These are phyloP conservation scores for Montipora efflorescens DNA, from an alignment of 64 coral and sea anemone genomes.

Conservation along the genomic window DNA sequence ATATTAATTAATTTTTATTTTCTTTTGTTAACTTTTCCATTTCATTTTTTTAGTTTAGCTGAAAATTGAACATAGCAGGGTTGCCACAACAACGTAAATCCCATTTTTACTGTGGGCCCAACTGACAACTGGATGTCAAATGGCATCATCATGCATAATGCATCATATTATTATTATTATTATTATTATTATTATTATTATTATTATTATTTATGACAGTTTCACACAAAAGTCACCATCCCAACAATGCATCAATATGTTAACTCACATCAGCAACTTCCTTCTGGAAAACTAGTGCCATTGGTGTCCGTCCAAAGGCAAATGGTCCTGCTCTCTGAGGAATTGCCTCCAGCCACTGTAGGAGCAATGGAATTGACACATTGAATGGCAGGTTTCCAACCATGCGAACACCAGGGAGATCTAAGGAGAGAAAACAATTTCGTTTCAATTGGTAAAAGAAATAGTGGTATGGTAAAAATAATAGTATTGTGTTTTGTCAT, in stretches of 20 bases:
- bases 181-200: too few species aligned
- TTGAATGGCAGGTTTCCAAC: constrained; percentile 94
- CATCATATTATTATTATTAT: too few species aligned
- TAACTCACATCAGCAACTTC: constrained; percentile 94
- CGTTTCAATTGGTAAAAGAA: not conserved
- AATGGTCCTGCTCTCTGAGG: constrained; percentile 88
- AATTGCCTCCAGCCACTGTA: constrained; percentile 96
- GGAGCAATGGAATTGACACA: constrained; percentile 94
- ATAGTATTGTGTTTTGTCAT: not conserved
- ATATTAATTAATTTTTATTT: too few species aligned
- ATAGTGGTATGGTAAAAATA: not conserved
- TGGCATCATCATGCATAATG: too few species aligned
- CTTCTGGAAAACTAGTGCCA: constrained; percentile 97
- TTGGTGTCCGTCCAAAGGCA: constrained; percentile 88
- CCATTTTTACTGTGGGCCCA: too few species aligned
- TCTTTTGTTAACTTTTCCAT: too few species aligned
- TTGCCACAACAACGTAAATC: too few species aligned
- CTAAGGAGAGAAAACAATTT: constrained; percentile 22
- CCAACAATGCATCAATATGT: not conserved
- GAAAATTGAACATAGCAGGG: too few species aligned
- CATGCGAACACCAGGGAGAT: constrained; percentile 89
- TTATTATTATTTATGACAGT: not conserved
- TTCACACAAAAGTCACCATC: not conserved
- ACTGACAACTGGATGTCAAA: too few species aligned
- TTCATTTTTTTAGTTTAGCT: too few species aligned